Percentiles rank a stretch among this genome's conserved stretches.
phyloP scores from a whole-genome alignment of 2,888 invertebrate genomes.

The Ectropis crepuscularia region DNA sequence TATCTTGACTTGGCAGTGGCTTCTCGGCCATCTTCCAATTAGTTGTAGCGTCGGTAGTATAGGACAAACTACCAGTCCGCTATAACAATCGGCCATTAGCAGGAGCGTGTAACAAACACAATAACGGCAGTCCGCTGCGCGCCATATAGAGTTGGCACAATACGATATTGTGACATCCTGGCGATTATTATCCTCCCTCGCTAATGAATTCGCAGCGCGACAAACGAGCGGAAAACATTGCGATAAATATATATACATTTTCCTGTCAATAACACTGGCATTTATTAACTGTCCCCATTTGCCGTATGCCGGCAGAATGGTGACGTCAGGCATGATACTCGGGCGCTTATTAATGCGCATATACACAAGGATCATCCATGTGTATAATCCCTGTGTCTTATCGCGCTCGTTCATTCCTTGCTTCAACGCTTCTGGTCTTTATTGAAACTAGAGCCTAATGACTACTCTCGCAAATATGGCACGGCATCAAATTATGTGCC shows the following conservation, averaged over 20 bases:
- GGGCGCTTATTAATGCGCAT: background rate
- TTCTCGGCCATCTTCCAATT: too few species aligned
- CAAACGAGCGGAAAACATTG: slow-evolving; percentile 51
- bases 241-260: slow-evolving; percentile 51
- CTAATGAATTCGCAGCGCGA: slow-evolving; percentile 53
- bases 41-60: too few species aligned
- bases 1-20: too few species aligned
- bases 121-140: slow-evolving; percentile 1
- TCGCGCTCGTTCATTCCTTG: too few species aligned
- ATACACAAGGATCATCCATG: too few species aligned
- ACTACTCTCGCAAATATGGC: background rate
- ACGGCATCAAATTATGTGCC: too few species aligned
- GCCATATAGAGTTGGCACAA: slow-evolving; percentile 48
- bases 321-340: background rate
- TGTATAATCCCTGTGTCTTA: too few species aligned
- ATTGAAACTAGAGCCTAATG: slow-evolving; percentile 3
- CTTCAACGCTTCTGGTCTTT: background rate
- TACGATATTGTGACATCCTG: slow-evolving; percentile 50
- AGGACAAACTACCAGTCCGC: too few species aligned
- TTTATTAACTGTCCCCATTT: slow-evolving; percentile 16
- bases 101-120: background rate
- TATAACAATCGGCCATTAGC: too few species aligned
- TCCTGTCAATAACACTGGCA: slow-evolving; percentile 48
- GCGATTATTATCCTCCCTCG: slow-evolving; percentile 37
- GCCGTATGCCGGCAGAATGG: slow-evolving; percentile 8